A percentile compares a stretch with the other conserved stretches of the same genome.
Conservation (phyloP, 2,797 vertebrate species). For the Gymnothorax javanicus region DNA sequence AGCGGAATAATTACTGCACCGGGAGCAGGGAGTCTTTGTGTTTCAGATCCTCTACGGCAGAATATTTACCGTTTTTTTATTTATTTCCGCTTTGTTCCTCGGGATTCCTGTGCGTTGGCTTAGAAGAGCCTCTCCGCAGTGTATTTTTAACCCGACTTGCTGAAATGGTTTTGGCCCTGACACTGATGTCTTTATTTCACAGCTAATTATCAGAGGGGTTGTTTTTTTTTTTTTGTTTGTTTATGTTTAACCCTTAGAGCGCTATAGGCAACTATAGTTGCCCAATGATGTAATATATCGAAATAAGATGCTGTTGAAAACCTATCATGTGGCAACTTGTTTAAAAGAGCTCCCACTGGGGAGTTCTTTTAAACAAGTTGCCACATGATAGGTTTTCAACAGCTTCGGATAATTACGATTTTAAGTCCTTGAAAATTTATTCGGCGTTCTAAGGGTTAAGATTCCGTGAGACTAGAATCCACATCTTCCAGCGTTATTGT, state of each 20-base stretch:
- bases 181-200: neutral
- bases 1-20: neutral
- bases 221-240: neutral
- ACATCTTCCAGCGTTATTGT: neutral
- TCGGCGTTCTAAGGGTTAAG: neutral
- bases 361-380: too few species aligned
- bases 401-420: too few species aligned
- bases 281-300: too few species aligned
- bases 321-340: too few species aligned
- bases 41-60: neutral
- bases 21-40: neutral
- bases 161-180: conserved; percentile 19
- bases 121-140: neutral
- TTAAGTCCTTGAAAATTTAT: too few species aligned
- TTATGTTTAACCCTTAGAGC: too few species aligned
- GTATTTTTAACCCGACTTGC: conserved; percentile 8
- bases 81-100: neutral
- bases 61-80: too few species aligned
- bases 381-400: too few species aligned
- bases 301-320: too few species aligned
- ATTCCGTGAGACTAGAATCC: neutral
- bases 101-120: neutral
- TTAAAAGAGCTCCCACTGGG: too few species aligned
- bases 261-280: too few species aligned
- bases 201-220: neutral